A percentile compares a stretch with the other conserved stretches of the same genome.
Evolutionary conservation across 2,113 vertebrate genomes (phyloP).

Genomic region (Panthera leo): DNA sequence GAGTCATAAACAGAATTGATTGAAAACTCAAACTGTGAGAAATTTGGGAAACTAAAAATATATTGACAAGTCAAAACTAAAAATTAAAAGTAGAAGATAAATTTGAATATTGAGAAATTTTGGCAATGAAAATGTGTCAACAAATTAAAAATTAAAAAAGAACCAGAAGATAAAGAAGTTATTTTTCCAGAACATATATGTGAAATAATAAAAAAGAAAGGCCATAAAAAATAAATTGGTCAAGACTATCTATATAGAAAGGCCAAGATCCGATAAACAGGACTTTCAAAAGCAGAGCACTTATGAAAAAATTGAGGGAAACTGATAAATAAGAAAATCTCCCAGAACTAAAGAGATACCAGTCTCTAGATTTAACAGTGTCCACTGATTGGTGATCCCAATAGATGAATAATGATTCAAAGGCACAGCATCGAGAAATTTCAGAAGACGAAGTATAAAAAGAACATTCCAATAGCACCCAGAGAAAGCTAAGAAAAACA

Average conservation of each 20-base stretch:
- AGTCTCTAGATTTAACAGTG: not conserved
- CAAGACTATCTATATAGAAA: not conserved
- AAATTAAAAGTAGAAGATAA: not conserved
- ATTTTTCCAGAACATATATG: not conserved
- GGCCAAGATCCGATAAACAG: not conserved
- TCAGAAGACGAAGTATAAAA: not conserved
- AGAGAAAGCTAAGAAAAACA: not conserved
- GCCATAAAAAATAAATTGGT: not conserved
- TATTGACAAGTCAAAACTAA: not conserved
- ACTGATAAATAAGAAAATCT: not conserved
- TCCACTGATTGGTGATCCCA: not conserved
- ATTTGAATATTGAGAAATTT: not conserved
- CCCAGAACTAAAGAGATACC: not conserved
- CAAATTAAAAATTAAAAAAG: not conserved
- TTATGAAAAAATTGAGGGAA: not conserved
- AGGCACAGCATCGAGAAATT: not conserved
- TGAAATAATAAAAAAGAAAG: constrained; percentile 1
- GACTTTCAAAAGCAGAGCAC: not conserved
- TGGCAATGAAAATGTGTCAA: not conserved
- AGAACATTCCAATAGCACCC: not conserved
- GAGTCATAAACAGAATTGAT: not conserved
- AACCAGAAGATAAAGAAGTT: not conserved
- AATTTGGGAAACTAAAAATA: not conserved
- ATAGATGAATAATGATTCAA: not conserved
- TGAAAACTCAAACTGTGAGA: not conserved